Percentiles rank a stretch among this genome's conserved stretches.
Evolutionary conservation across 2,113 vertebrate species (phyloP).

Genomic region (Dipodomys ordii): DNA sequence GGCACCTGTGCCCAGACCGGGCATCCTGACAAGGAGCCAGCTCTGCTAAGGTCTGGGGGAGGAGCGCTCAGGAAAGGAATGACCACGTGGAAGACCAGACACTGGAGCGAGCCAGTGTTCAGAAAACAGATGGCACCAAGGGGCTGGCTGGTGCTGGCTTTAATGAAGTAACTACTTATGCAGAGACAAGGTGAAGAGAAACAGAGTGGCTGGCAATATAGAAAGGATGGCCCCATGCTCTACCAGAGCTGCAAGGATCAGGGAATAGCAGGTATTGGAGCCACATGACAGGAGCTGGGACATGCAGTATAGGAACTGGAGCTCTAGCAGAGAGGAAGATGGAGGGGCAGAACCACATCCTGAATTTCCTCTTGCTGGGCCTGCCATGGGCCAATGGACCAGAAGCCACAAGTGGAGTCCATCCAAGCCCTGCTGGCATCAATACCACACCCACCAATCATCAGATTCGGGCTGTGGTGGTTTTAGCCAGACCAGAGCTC

Average conservation of each 20-base stretch:
- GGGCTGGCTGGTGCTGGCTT: rapidly evolving
- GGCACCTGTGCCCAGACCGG: background rate
- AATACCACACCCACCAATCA: background rate
- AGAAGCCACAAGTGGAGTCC: too few relatives aligned
- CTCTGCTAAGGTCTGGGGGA: background rate
- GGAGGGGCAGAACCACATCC: rapidly evolving
- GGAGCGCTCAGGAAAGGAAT: background rate
- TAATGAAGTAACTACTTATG: background rate
- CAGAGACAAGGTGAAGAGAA: background rate
- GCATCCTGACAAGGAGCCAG: background rate
- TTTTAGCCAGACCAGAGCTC: background rate
- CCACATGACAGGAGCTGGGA: background rate
- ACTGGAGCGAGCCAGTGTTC: background rate
- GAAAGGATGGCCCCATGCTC: background rate
- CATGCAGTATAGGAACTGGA: background rate
- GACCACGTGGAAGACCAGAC: background rate
- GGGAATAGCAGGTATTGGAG: background rate
- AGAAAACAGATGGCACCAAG: background rate
- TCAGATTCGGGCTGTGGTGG: rapidly evolving
- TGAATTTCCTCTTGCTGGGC: background rate
- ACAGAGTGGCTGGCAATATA: rapidly evolving
- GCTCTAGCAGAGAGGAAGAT: background rate
- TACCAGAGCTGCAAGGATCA: background rate
- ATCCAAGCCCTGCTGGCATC: rapidly evolving
- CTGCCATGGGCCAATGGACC: background rate